Conservation (phyloP, 2,797 vertebrate species). For the Sebastes diploproa region DNA sequence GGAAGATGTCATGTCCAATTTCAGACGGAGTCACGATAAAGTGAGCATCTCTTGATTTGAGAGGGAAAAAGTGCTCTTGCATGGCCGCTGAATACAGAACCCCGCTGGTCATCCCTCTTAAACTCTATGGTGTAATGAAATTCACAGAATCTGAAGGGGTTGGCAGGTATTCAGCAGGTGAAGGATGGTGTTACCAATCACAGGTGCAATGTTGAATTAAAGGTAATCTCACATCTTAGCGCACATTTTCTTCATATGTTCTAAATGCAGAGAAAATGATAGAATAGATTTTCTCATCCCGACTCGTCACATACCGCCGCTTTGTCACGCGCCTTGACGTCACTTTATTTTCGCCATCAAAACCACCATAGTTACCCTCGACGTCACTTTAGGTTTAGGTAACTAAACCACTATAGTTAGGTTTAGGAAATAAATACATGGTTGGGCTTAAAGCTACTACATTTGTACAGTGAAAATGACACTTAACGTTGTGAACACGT, state of each 20-base stretch:
- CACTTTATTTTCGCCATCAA: too few species aligned
- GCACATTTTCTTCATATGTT: neutral
- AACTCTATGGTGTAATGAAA: neutral
- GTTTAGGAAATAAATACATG: neutral
- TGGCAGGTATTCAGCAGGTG: neutral
- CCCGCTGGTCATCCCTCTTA: neutral
- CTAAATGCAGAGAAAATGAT: neutral
- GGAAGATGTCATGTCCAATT: slow-evolving; percentile 54
- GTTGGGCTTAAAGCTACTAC: neutral
- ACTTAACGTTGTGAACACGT: neutral
- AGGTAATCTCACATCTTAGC: neutral
- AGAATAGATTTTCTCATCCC: neutral
- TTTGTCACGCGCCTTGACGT: too few species aligned
- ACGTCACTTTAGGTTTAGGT: neutral
- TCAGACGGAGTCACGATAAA: slow-evolving; percentile 48
- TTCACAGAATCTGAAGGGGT: neutral
- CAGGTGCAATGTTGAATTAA: neutral
- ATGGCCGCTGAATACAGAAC: neutral
- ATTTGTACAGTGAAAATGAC: neutral
- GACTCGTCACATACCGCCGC: too few species aligned
- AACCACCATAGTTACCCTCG: neutral
- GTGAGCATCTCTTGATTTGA: slow-evolving; percentile 22
- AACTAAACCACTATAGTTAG: neutral
- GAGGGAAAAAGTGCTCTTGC: slow-evolving; percentile 16
- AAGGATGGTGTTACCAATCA: neutral